These are phyloP conservation scores for Syrphus vitripennis DNA, from an alignment of 2,888 invertebrate species.

Conservation along the genomic window DNA sequence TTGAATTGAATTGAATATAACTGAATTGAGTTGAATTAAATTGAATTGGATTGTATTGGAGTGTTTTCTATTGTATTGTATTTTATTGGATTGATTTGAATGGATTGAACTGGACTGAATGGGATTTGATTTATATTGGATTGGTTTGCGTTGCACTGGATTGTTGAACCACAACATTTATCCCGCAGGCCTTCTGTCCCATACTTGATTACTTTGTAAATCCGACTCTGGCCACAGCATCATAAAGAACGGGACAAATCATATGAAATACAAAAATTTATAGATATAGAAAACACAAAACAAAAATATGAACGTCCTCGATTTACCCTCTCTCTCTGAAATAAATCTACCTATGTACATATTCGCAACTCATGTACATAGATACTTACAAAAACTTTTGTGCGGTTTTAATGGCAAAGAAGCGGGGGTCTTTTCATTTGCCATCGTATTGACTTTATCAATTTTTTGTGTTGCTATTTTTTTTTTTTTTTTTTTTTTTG, in stretches of 20 bases:
- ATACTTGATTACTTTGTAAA: not conserved
- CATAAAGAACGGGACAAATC: not conserved
- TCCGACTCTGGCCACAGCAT: not conserved
- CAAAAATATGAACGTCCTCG: not conserved
- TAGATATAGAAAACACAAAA: not conserved
- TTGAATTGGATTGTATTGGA: too few relatives aligned
- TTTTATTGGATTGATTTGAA: too few relatives aligned
- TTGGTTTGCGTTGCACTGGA: too few relatives aligned
- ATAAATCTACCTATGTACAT: not conserved
- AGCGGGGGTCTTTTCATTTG: constrained; percentile 15
- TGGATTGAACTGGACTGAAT: too few relatives aligned
- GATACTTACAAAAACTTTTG: not conserved
- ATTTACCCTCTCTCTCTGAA: too few relatives aligned
- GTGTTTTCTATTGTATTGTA: too few relatives aligned
- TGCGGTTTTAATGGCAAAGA: not conserved
- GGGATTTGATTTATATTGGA: too few relatives aligned
- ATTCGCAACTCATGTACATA: not conserved
- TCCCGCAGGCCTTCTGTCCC: not conserved
- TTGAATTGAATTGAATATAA: too few relatives aligned
- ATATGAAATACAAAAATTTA: not conserved
- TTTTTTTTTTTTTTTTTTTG: too few relatives aligned
- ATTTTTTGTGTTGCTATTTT: constrained; percentile 35
- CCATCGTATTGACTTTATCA: constrained; percentile 36
- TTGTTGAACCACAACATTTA: too few relatives aligned
- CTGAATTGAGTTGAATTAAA: too few relatives aligned